phyloP scores from a whole-genome alignment of 2,888 invertebrate species.

The Tipula helvola region DNA sequence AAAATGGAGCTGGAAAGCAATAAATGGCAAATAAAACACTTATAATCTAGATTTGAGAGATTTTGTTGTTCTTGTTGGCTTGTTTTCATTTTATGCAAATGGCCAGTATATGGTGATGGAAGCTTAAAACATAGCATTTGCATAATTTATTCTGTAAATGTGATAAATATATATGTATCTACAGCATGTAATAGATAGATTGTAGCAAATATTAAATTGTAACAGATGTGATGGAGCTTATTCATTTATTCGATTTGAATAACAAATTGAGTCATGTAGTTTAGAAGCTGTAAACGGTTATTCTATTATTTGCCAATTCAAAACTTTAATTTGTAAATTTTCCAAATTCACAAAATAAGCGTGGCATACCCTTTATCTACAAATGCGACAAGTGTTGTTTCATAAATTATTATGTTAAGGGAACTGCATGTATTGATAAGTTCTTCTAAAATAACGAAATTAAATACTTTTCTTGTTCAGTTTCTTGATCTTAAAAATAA shows the following conservation, averaged over 20 bases:
- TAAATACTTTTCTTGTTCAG: no score
- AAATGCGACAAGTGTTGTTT: no score
- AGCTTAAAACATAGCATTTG: neutral
- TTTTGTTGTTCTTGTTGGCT: neutral
- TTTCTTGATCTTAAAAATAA: no score
- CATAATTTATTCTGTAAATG: neutral
- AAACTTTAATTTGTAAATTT: no score
- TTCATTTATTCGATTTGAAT: neutral
- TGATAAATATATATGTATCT: neutral
- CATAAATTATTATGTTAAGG: no score
- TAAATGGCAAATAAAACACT: neutral
- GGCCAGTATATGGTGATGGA: neutral
- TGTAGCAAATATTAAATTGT: neutral
- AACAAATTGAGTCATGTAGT: neutral
- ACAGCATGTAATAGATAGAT: neutral
- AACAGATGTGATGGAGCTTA: neutral
- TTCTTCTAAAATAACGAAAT: no score
- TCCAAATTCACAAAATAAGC: no score
- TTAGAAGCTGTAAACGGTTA: neutral
- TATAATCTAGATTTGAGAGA: neutral
- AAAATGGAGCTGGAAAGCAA: neutral
- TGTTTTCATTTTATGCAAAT: neutral
- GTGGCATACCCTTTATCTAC: no score
- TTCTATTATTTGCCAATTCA: neutral
- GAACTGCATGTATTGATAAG: no score